Percentiles rank a stretch among this genome's conserved stretches.
Conservation (phyloP, 2,888 invertebrate species). For the Saturnia pavonia region DNA sequence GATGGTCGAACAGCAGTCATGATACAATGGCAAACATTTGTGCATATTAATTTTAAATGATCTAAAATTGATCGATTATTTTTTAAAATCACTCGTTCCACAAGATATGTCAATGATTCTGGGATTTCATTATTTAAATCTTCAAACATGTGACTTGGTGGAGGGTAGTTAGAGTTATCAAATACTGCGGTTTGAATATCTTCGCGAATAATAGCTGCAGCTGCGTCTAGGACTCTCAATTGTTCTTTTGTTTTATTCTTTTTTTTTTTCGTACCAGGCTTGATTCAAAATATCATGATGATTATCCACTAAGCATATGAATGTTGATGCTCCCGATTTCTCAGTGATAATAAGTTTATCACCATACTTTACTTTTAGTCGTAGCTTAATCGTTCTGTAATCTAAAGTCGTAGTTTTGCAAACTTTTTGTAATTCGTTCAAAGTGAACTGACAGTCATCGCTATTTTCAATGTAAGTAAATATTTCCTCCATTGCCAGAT, state of each 20-base stretch:
- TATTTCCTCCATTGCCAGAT: constrained; percentile 46
- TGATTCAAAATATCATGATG: constrained; percentile 31
- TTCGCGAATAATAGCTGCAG: constrained; percentile 27
- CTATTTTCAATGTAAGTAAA: constrained; percentile 31
- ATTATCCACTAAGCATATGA: constrained; percentile 20
- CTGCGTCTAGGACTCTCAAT: constrained; percentile 31
- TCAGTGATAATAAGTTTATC: constrained; percentile 44
- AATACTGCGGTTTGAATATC: not conserved
- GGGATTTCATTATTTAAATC: constrained; percentile 41
- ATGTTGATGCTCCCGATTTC: constrained; percentile 26
- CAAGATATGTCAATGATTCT: constrained; percentile 36
- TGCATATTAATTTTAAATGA: constrained; percentile 32
- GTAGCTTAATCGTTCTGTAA: not conserved
- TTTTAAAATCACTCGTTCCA: constrained; percentile 40
- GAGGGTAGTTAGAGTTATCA: constrained; percentile 34
- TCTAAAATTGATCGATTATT: constrained; percentile 40
- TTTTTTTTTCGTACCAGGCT: constrained; percentile 37
- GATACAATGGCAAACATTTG: constrained; percentile 30
- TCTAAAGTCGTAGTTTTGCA: not conserved
- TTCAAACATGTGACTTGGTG: constrained; percentile 41
- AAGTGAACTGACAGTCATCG: constrained; percentile 29
- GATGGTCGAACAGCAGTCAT: constrained; percentile 36
- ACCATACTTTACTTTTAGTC: constrained; percentile 42
- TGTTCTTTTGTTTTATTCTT: constrained; percentile 38
- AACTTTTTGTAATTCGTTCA: constrained; percentile 28